Evolutionary conservation across 2,113 vertebrate genomes (phyloP), one percentile per base, ranked within the genome.

Genomic region (Cynopterus brachyotis): DNA sequence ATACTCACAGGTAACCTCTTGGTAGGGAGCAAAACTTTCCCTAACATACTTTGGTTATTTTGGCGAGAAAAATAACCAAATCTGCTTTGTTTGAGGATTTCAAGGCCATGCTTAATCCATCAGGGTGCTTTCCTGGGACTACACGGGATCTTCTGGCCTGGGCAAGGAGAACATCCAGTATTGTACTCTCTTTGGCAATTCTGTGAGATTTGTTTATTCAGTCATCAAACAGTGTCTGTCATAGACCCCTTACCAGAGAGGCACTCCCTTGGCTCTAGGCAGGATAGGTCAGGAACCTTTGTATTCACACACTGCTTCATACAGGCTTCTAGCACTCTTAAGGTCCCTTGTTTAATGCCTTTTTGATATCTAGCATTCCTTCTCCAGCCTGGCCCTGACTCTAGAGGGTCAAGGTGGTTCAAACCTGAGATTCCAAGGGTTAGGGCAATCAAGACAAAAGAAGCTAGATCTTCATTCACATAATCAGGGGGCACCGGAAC

Each of bases 141-240:
- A 26, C 13, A 59, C 19, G 20, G 5, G 19, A 37, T 64, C 40
- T 26, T 90, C 28, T 85, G 37, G 40, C 62, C 37, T 75, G 37
- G 15, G 3, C 45, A 55, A 72, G 81, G 80, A 84, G 6, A 50
- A 1, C 32, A 42, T 70, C 73, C 17, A 76, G 35, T 64, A 45
- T 70, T 0, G 0, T 32, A 2, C 22, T 19, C 9, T 84, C 20
- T 45, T 83, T 87, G 57, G 53, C 13, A 40, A 0, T 70, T 87
- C 64, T 76, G 1, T 69, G 78, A 93, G 17, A 81, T 53, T 82
- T 93, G 17, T 78, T 92, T 89, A 78, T 91, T 96, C 67, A 76
- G 0, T 89, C 15, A 59, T 60, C 42, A 16, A 32, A 69, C 35
- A 78, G 20, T 53, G 2, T 79, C 50, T 57, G 0, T 60, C 32